Evolutionary conservation across 2,113 vertebrate species (phyloP).

Genomic region (Stomatorhinus ivindoensis): DNA sequence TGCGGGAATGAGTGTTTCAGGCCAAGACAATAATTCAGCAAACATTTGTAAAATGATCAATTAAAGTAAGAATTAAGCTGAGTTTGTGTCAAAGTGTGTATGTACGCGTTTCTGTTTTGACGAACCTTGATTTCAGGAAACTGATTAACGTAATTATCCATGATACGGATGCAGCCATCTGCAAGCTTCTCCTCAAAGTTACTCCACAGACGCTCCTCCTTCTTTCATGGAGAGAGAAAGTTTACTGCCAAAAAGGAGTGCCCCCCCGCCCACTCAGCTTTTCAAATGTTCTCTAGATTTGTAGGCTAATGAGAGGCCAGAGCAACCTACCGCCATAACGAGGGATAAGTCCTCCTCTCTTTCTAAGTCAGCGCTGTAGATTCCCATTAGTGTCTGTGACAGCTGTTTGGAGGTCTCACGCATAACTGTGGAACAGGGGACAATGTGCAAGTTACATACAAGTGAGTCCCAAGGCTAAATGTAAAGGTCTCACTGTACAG

Average conservation of each 20-base stretch:
- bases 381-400: slow-evolving; percentile 77
- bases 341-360: slow-evolving; percentile 71
- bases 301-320: background rate
- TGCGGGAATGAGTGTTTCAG: background rate
- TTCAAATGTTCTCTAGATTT: background rate
- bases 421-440: slow-evolving; percentile 66
- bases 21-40: background rate
- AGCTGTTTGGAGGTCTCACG: slow-evolving; percentile 79
- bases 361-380: slow-evolving; percentile 74
- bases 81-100: background rate
- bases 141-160: slow-evolving; percentile 85
- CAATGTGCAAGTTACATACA: background rate
- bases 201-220: slow-evolving; percentile 87
- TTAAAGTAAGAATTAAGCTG: background rate
- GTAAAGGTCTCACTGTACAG: background rate
- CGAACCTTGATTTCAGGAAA: slow-evolving; percentile 80
- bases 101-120: background rate
- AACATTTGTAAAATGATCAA: background rate
- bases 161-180: slow-evolving; percentile 74
- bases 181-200: slow-evolving; percentile 82
- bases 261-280: background rate
- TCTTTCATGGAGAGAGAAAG: slow-evolving; percentile 51
- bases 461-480: background rate
- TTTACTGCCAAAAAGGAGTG: background rate
- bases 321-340: slow-evolving; percentile 69